Conservation (phyloP, 2,888 invertebrate genomes). For the Nebria salina region DNA sequence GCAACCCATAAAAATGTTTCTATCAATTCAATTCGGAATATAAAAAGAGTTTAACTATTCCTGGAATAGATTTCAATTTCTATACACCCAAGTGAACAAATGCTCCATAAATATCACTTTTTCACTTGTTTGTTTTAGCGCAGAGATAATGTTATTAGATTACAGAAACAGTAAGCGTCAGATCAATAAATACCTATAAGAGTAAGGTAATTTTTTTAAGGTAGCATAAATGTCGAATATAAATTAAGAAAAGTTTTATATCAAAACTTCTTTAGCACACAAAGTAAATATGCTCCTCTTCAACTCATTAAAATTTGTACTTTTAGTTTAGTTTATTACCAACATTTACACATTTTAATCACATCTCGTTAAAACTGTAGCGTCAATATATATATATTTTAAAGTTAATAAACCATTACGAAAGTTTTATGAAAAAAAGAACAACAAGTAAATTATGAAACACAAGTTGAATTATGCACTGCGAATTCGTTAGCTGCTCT, state of each 20-base stretch:
- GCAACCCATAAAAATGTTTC: too few species aligned
- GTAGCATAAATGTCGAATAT: neutral
- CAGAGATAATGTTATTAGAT: neutral
- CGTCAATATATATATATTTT: constrained; percentile 38
- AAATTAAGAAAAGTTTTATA: neutral
- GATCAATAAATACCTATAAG: neutral
- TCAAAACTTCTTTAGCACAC: neutral
- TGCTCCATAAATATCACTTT: neutral
- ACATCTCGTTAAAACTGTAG: constrained; percentile 41
- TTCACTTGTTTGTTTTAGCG: neutral
- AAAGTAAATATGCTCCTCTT: neutral
- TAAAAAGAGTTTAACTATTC: too few species aligned
- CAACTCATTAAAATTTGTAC: constrained; percentile 42
- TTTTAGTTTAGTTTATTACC: constrained; percentile 29
- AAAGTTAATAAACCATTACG: constrained; percentile 12
- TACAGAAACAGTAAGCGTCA: neutral
- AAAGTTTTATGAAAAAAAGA: neutral
- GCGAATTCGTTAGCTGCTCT: neutral
- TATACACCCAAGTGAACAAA: neutral
- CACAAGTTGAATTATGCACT: neutral
- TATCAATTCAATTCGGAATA: too few species aligned
- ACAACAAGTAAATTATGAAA: neutral
- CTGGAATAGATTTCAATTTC: too few species aligned
- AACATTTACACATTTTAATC: constrained; percentile 38
- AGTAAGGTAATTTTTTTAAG: neutral